Base-by-base conservation (phyloP, 1,140 invertebrate genomes). In the Drosophila nikananu region DNA sequence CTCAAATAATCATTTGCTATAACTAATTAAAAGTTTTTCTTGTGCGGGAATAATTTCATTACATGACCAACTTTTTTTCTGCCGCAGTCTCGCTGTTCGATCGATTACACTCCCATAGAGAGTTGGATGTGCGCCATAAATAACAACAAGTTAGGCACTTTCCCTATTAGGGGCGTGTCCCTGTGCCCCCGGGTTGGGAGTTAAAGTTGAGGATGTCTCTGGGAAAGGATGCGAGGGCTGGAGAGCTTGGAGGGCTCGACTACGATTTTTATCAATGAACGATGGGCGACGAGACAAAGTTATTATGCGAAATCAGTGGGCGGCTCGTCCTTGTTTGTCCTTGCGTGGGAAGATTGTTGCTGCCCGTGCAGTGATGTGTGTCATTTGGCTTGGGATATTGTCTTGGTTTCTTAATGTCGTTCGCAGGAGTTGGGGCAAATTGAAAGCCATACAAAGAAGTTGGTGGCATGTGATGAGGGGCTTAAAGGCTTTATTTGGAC, bases 11-110 rank as follows among this genome's bases (percentile, higher is more conserved):
- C 80, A 87, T 83, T 83, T 48, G 68, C 72, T 72, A 78, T 81
- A 81, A 89, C 86, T 84, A 87, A 87, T 87, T 87, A 87, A 87
- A 89, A 87, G 66, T 84, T 83, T 58, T 23, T 61, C 44, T 54
- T 37, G 32, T 48, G 63, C 42, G 55, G 27, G 21, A 23, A 81
- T 71, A 78, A 83, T 81, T 87, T 83, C 54, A 78, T 83, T 89
- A 42, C 41, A 65, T 67, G 67, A 39, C 21, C 19, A 82, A 83
- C 79, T 77, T 86, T 35, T 60, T 58, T 49, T 64, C 65, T 37
- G 54, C 59, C 39, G 54, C 46, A 59, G n/a, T 67, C 49, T 27
- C 32, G 25, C 15, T 41, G 55, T 42, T 59, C 66, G 27, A 75
- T 70, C 60, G 78, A 75, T 77, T 81, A 44, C 52, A 46, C 41